Conservation (phyloP, 2,797 vertebrate species). For the Hypotaenidia okinawae region DNA sequence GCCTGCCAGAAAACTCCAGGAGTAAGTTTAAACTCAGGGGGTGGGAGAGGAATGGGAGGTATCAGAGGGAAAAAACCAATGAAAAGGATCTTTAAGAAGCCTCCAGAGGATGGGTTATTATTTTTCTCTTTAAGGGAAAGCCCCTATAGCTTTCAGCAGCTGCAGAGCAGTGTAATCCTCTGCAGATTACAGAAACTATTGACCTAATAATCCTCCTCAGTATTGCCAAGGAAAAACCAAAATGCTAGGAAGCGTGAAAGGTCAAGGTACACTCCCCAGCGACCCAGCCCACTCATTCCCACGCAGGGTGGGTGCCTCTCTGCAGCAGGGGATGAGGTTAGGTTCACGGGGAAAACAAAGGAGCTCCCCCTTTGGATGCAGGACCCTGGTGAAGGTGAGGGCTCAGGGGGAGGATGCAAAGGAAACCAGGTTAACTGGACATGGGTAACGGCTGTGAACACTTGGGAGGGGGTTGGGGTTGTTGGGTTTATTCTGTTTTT, state of each 20-base stretch:
- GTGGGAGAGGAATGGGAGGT: not conserved
- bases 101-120: not conserved
- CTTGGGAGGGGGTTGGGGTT: not conserved
- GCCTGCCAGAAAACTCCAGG: not conserved
- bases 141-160: not conserved
- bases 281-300: not conserved
- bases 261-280: not conserved
- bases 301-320: not conserved
- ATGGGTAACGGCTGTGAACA: not conserved
- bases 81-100: not conserved
- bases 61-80: not conserved
- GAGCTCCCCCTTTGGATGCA: not conserved
- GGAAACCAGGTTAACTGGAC: not conserved
- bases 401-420: not conserved
- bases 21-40: not conserved
- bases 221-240: not conserved
- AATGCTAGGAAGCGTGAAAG: not conserved
- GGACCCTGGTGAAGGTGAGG: not conserved
- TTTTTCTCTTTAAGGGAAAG: not conserved
- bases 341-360: not conserved
- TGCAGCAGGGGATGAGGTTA: not conserved
- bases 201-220: not conserved
- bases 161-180: not conserved
- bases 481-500: not conserved
- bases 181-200: not conserved